Percentiles rank a stretch among this genome's conserved stretches.
These are phyloP conservation scores for Himalopsyche japonica DNA, from an alignment of 2,888 invertebrate genomes.

Conservation along the genomic window DNA sequence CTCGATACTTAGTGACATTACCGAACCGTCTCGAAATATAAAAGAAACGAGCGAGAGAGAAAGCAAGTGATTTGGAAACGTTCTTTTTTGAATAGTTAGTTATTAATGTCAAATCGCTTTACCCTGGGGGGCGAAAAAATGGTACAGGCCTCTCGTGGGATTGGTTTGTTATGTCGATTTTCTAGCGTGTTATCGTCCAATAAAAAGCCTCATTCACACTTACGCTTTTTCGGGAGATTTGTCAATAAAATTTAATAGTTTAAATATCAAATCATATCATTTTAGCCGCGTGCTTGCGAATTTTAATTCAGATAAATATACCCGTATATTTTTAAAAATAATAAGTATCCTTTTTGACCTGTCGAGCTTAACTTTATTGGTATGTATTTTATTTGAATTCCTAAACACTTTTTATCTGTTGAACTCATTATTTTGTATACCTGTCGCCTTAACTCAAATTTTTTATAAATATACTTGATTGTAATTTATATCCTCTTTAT, in stretches of 20 bases:
- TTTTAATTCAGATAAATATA: no score
- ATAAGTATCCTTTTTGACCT: no score
- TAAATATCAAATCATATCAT: background rate
- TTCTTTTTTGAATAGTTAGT: background rate
- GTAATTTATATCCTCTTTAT: no score
- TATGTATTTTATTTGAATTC: no score
- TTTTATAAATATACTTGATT: no score
- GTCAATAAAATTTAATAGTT: background rate
- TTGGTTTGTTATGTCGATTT: constrained; percentile 31
- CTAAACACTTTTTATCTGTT: no score
- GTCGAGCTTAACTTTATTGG: no score
- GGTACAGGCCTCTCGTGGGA: background rate
- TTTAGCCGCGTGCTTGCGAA: no score
- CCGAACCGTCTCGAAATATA: background rate
- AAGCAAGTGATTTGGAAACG: background rate
- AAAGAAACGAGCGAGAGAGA: background rate
- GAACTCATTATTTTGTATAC: no score
- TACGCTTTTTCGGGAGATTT: background rate
- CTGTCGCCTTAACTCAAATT: no score
- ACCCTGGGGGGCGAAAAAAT: background rate
- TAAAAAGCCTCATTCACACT: background rate
- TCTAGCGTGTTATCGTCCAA: constrained; percentile 17
- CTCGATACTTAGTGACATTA: background rate
- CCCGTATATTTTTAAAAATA: no score
- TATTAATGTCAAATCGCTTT: constrained; percentile 4